Evolutionary conservation across 2,113 vertebrate genomes (phyloP), one percentile per base, ranked within the genome.

Genomic region (Vidua chalybeata): DNA sequence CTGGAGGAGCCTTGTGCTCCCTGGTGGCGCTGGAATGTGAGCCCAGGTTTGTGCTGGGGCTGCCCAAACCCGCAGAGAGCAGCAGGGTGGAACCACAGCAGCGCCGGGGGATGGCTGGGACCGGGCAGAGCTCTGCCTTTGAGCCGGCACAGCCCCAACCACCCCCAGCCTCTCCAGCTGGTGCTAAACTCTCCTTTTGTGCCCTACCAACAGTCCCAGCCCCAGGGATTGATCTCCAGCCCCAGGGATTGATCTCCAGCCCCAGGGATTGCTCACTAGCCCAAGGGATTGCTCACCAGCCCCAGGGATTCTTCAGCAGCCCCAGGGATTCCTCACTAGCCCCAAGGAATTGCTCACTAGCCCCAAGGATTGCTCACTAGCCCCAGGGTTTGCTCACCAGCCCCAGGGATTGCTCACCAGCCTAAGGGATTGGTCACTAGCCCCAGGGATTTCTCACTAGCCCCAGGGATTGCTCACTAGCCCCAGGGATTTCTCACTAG

Each of bases 1-100:
- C 2, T 26, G 18, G 39, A 72, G 51, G 43, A 71, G 30, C 26
- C 30, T 30, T 39, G 48, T 27, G 7, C 35, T 72, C 62, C 46
- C 46, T n/a, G 37, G 1, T 7, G 33, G 2, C 37, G 0, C 9
- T 16, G 52, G 13, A 39, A 20, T 3, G 41, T 0, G 6, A 91
- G 75, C 54, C 69, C 67, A 30, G 71, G 7, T 23, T 23, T 43
- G 69, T 49, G 13, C 14, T 26, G 6, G 48, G 61, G 76, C 39
- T 91, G 59, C 67, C 63, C 68, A 45, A 18, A 59, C 1, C 49
- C 43, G 1, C 15, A 1, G 5, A 33, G 33, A 43, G 37, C 15
- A 43, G 52, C 18, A 33, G 78, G 45, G 10, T 26, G 61, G 51
- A 7, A 59, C 7, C 66, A 8, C 48, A 22, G 6, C 48, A 54